Percentiles rank a stretch among this genome's conserved stretches.
phyloP scores from a whole-genome alignment of 2,113 vertebrate genomes.

The Bos taurus region ARS-UCD2.0 NC_037342.1:5693501-5694000 shows the following conservation, averaged over 20 bases:
- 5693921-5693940: background rate
- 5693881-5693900: background rate
- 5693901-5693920: background rate
- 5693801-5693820: slow-evolving; percentile 41
- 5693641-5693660: background rate
- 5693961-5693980: background rate
- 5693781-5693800: slow-evolving; percentile 20
- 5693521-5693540: background rate
- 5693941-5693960: background rate
- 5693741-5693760: background rate
- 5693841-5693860: background rate
- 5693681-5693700: slow-evolving; percentile 37
- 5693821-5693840: background rate
- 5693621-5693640: background rate
- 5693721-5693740: background rate
- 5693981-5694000: background rate
- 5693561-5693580: background rate
- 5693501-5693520: rapidly evolving
- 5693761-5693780: background rate
- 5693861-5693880: background rate
- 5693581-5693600: background rate
- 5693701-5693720: slow-evolving; percentile 16
- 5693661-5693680: background rate
- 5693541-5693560: background rate
- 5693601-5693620: background rate